Conservation (phyloP, 2,888 invertebrate species). For the Andrena chrysosceles region DNA sequence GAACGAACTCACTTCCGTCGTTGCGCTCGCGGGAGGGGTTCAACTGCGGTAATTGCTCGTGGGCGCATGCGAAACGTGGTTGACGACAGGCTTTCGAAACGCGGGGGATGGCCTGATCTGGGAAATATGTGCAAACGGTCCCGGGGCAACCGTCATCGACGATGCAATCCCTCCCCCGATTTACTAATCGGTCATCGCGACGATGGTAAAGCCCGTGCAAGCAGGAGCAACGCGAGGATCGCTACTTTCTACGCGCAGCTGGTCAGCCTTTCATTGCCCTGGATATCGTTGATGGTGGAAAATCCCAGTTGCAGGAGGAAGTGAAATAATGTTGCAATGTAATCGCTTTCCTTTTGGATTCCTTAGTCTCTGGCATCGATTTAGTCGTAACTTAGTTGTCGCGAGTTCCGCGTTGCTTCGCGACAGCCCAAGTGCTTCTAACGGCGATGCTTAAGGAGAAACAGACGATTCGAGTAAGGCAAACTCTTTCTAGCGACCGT, state of each 20-base stretch:
- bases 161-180: constrained; percentile 5
- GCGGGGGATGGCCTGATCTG: constrained; percentile 1
- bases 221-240: not conserved
- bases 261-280: not conserved
- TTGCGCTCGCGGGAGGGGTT: constrained; percentile 56
- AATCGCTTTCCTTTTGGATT: no score
- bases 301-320: not conserved
- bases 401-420: not conserved
- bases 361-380: no score
- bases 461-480: not conserved
- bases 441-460: not conserved
- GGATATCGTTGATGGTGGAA: not conserved
- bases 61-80: constrained; percentile 60
- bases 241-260: not conserved
- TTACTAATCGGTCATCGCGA: constrained; percentile 13
- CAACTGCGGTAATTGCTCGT: constrained; percentile 57
- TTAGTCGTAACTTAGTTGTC: no score
- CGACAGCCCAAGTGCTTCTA: not conserved
- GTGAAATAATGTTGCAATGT: not conserved
- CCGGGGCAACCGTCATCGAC: not conserved
- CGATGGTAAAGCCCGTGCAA: not conserved
- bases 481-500: constrained; percentile 27
- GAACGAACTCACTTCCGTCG: constrained; percentile 68
- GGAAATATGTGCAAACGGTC: not conserved
- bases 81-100: constrained; percentile 58